Evolutionary conservation across 1,140 invertebrate genomes (phyloP).

Genomic region (Hyles vespertilio): DNA sequence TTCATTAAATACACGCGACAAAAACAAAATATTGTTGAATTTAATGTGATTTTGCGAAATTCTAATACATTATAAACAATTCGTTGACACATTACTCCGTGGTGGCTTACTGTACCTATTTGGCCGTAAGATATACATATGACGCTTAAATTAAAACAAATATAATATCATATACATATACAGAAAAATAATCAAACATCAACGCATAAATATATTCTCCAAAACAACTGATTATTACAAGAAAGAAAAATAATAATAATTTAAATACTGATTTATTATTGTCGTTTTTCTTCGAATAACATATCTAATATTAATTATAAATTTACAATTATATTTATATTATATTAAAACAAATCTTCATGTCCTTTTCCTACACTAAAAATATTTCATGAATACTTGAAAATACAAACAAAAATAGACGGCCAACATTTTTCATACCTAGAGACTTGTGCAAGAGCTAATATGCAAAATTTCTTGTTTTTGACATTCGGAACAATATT

Average conservation of each 20-base stretch:
- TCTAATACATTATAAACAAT: constrained; percentile 38
- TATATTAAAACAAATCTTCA: constrained; percentile 8
- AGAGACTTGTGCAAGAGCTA: no score
- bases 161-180: constrained; percentile 62
- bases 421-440: no score
- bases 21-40: no score
- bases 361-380: not conserved
- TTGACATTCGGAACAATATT: no score
- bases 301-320: constrained; percentile 5
- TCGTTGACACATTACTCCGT: constrained; percentile 52
- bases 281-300: constrained; percentile 26
- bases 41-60: no score
- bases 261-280: constrained; percentile 48
- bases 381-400: not conserved
- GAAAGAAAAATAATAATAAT: constrained; percentile 38
- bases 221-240: constrained; percentile 51
- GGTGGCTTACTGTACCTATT: constrained; percentile 28
- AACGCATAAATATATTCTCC: constrained; percentile 64
- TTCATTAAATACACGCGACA: no score
- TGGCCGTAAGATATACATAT: constrained; percentile 44
- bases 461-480: no score
- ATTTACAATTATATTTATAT: constrained; percentile 9
- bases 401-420: not conserved
- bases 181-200: constrained; percentile 54
- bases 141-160: constrained; percentile 49